Base-by-base conservation (phyloP, 2,113 vertebrate species). In the Nasalis larvatus region DNA sequence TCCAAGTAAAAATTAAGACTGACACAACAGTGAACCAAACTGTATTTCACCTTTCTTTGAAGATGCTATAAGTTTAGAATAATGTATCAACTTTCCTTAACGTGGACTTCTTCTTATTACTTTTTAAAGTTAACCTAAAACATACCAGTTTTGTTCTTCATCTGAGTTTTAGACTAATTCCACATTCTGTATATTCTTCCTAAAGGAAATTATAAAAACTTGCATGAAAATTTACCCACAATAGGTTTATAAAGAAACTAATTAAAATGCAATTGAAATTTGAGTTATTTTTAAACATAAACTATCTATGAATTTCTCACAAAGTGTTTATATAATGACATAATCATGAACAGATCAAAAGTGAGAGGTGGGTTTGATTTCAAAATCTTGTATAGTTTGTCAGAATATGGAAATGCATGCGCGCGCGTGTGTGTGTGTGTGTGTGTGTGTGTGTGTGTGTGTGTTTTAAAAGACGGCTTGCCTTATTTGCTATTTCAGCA, bases 401-500 rank as follows among this genome's bases (percentile, higher is more conserved):
- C 54, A 92, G 68, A 89, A n/a, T 95, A 68, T 92, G 35, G 6
- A 74, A 71, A 12, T 63, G n/a, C n/a, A n/a, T n/a, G n/a, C n/a
- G n/a, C n/a, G n/a, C n/a, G n/a, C n/a, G n/a, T n/a, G 17, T 82
- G 21, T 78, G 32, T 54, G 12, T 27, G 25, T 60, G 58, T 60
- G 60, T 63, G 58, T 60, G 27, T 63, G 23, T 60, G 23, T 60
- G 58, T 60, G 60, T 60, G 60, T 60, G 25, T 86, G 58, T 35
- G 17, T 78, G 10, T 78, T 84, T 32, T 60, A 69, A 84, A n/a
- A 97, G 86, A 66, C 16, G 49, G 49, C 16, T 78, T 63, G 32
- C 37, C 37, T 93, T 91, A 49, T 91, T 97, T 87, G 37, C 32
- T 94, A 90, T 85, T 95, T 97, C 71, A 96, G n/a, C 35, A 81